These are phyloP conservation scores for Morpho helenor DNA, from an alignment of 2,888 invertebrate genomes.

Conservation along the genomic window DNA sequence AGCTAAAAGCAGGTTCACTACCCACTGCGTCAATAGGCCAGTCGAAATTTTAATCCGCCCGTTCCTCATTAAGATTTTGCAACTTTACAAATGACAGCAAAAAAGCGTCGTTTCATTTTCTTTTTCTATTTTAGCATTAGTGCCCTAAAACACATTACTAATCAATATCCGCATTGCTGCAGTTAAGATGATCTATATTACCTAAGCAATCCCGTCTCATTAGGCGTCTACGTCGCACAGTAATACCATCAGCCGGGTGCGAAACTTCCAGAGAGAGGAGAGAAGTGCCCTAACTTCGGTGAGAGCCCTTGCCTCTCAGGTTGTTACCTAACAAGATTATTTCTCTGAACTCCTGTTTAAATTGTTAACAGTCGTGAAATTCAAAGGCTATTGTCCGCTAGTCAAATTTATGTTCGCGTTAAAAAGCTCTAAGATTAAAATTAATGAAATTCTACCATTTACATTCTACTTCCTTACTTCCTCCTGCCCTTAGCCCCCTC, in stretches of 20 bases:
- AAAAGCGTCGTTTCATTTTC: no score
- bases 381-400: constrained; percentile 30
- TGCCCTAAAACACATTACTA: no score
- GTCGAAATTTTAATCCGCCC: no score
- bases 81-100: no score
- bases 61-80: no score
- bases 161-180: constrained; percentile 12
- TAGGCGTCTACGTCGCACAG: constrained; percentile 20
- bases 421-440: no score
- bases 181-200: constrained; percentile 16
- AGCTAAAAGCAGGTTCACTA: no score
- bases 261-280: constrained; percentile 50
- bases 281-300: constrained; percentile 60
- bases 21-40: no score
- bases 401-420: not conserved
- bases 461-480: no score
- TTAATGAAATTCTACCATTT: no score
- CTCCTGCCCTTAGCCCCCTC: no score
- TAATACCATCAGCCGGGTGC: constrained; percentile 32
- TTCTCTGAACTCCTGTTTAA: constrained; percentile 54
- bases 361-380: constrained; percentile 54
- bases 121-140: no score
- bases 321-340: constrained; percentile 68
- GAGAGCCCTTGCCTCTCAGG: constrained; percentile 54
- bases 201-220: constrained; percentile 18